Base-by-base conservation (phyloP, 2,888 invertebrate genomes). In the Trisateles emortualis region DNA sequence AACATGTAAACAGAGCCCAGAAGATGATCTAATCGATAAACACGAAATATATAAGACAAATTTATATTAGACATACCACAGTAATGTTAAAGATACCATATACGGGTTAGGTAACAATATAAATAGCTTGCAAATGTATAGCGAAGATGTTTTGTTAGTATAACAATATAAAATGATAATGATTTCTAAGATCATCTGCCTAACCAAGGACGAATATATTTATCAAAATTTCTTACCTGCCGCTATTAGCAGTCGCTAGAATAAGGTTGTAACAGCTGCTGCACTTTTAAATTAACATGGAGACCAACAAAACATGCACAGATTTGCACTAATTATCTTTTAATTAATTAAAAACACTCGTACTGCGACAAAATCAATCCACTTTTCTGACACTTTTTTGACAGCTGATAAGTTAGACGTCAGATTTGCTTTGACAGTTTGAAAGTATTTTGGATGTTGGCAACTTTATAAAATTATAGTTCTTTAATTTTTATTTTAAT, bases 101-200 rank as follows among this genome's bases (percentile, higher is more conserved):
- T 22, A 2, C 33, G 35, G 36, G 51, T 63, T 67, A 66, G 59
- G 36, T 69, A 68, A 68, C 42, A 52, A 39, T 55, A 26, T 60
- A 60, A 61, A 68, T 56, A 76, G 61, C 58, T 58, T 35, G 52
- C 44, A 73, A 78, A 78, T 65, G 29, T 55, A 64, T 75, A 78
- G 58, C 77, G 76, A 81, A 79, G 62, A 64, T 64, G 78, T 80
- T 78, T 82, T 87, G 84, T 90, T 89, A 86, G 80, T 76, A 78
- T 82, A 81, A 79, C 77, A 84, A 82, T 74, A 71, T 58, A 81
- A 85, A 86, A 86, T 81, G 74, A 79, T 74, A 68, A 59, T 55
- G 63, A 64, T 72, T 72, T 59, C 45, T 64, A 57, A 47, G 55
- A 55, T 64, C 63, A 65, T 70, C 50, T 62, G 62, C 58, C 33